phyloP scores from a whole-genome alignment of 2,888 invertebrate species.

The Cheilosia pagana region DNA sequence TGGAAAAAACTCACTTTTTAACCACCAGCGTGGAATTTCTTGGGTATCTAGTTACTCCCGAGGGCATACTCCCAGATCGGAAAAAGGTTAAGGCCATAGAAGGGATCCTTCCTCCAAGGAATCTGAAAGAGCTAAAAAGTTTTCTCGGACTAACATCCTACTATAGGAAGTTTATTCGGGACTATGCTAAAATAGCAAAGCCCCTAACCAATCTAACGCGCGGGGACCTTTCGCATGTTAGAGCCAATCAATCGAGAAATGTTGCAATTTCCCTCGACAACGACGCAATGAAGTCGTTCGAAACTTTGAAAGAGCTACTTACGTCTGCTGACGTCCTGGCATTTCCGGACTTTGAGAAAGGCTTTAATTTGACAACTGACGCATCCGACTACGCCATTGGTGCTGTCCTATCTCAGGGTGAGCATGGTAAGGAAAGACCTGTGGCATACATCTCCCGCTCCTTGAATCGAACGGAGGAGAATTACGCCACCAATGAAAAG shows the following conservation, averaged over 20 bases:
- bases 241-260: slow-evolving; percentile 9
- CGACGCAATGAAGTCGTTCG: slow-evolving; percentile 15
- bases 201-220: too few species aligned
- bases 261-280: slow-evolving; percentile 11
- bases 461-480: slow-evolving; percentile 21
- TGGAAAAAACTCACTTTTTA: neutral
- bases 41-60: neutral
- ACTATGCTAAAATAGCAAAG: too few species aligned
- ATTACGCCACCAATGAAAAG: slow-evolving; percentile 18
- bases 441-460: slow-evolving; percentile 24
- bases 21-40: neutral
- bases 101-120: too few species aligned
- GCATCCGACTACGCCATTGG: slow-evolving; percentile 39
- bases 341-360: slow-evolving; percentile 21
- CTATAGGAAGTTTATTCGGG: too few species aligned
- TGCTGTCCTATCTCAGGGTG: slow-evolving; percentile 13
- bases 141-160: too few species aligned
- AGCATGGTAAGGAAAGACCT: slow-evolving; percentile 19
- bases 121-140: too few species aligned
- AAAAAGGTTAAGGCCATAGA: too few species aligned
- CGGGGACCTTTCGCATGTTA: neutral
- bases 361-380: slow-evolving; percentile 1
- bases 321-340: slow-evolving; percentile 17
- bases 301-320: slow-evolving; percentile 2
- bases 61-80: too few species aligned